Evolutionary conservation across 2,797 vertebrate genomes (phyloP).

Genomic region (Aldrovandia affinis): DNA sequence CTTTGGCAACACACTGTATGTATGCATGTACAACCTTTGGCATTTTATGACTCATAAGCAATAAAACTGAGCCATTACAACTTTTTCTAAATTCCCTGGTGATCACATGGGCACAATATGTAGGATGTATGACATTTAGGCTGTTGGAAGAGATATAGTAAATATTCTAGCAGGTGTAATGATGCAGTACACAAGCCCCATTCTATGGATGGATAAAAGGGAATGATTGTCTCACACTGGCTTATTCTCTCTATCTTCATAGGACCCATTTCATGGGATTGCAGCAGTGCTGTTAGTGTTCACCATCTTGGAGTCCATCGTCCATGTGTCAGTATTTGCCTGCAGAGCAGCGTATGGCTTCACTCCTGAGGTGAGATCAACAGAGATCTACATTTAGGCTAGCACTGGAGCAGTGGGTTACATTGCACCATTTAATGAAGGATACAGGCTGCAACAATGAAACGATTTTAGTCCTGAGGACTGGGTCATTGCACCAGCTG

Average conservation of each 20-base stretch:
- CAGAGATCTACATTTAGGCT: not conserved
- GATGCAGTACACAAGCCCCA: too few species aligned
- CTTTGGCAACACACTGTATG: too few species aligned
- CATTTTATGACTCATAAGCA: too few species aligned
- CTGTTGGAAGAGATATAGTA: too few species aligned
- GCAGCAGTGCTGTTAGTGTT: constrained; percentile 26
- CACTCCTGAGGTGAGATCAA: constrained; percentile 26
- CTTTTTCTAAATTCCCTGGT: too few species aligned
- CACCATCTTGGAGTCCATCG: constrained; percentile 32
- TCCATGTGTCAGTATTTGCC: constrained; percentile 31
- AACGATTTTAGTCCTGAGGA: not conserved
- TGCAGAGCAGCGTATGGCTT: constrained; percentile 29
- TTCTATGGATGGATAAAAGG: too few species aligned
- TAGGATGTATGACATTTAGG: too few species aligned
- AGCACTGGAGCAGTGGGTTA: not conserved
- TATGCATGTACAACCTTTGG: too few species aligned
- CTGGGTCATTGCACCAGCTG: not conserved
- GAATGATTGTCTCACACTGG: too few species aligned
- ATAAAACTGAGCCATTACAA: too few species aligned
- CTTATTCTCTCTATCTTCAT: not conserved
- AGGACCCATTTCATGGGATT: not conserved
- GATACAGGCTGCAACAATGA: not conserved
- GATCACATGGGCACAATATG: too few species aligned
- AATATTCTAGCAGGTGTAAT: too few species aligned
- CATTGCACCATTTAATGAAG: not conserved